Percentiles rank a stretch among this genome's conserved stretches.
Evolutionary conservation across 2,888 invertebrate species (phyloP).

Genomic region (Oscheius myriophilus): DNA sequence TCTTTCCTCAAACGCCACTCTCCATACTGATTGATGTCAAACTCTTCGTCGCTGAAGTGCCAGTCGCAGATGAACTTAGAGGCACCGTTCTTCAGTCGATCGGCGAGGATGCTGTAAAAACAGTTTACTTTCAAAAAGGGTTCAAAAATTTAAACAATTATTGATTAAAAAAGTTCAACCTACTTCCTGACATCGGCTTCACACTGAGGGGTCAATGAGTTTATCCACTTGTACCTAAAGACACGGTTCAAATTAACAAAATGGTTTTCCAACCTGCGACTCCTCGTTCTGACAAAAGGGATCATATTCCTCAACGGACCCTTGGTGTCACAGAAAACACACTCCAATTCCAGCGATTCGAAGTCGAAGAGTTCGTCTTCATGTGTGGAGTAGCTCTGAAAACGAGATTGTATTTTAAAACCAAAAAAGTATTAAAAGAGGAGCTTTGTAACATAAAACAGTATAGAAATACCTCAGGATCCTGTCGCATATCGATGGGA

Average conservation of each 20-base stretch:
- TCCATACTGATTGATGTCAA: slow-evolving; percentile 51
- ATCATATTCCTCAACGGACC: slow-evolving; percentile 38
- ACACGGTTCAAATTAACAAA: background rate
- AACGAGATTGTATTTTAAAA: background rate
- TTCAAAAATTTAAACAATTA: too few species aligned
- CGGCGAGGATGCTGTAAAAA: slow-evolving; percentile 24
- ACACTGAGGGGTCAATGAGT: background rate
- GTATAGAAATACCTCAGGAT: background rate
- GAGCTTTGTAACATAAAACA: background rate
- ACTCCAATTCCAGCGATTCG: slow-evolving; percentile 40
- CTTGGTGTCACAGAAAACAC: slow-evolving; percentile 42
- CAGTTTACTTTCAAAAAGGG: too few species aligned
- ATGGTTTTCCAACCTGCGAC: slow-evolving; percentile 4
- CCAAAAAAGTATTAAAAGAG: slow-evolving; percentile 11
- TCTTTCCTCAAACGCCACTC: slow-evolving; percentile 52
- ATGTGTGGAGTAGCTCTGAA: slow-evolving; percentile 33
- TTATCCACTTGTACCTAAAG: slow-evolving; percentile 30
- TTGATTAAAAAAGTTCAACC: too few species aligned
- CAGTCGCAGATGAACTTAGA: slow-evolving; percentile 50
- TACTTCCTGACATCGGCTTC: slow-evolving; percentile 8
- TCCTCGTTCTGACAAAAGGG: slow-evolving; percentile 37
- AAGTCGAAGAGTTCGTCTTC: slow-evolving; percentile 50
- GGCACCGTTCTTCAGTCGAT: slow-evolving; percentile 37
- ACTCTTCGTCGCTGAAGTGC: slow-evolving; percentile 43
- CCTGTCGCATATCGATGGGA: slow-evolving; percentile 33